Evolutionary conservation across 1,140 invertebrate genomes (phyloP).

Genomic region (Luehdorfia chinensis): DNA sequence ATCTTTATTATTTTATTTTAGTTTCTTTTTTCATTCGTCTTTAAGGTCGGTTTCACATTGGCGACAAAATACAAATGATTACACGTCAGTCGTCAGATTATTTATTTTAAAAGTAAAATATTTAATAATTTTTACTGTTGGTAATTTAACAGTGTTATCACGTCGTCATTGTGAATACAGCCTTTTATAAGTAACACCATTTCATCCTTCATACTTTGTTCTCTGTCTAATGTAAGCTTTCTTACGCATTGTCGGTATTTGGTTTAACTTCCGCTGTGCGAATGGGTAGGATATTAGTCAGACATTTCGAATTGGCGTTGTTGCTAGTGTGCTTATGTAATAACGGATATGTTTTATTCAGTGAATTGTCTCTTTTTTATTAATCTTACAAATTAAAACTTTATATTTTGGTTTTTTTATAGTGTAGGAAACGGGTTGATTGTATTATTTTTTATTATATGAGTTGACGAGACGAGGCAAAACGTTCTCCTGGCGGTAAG

Average conservation of each 20-base stretch:
- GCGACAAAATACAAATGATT: not conserved
- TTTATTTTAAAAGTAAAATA: too few species aligned
- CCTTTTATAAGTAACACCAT: not conserved
- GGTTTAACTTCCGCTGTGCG: slow-evolving; percentile 10
- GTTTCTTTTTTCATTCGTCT: slow-evolving; percentile 14
- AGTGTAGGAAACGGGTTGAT: not conserved
- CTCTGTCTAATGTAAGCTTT: not conserved
- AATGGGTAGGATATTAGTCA: slow-evolving; percentile 9
- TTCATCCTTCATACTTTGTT: too few species aligned
- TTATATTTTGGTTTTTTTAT: not conserved
- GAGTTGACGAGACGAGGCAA: not conserved
- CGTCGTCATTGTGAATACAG: not conserved
- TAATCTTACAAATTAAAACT: not conserved
- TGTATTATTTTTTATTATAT: not conserved
- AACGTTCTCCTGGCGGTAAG: too few species aligned
- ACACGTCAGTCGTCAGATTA: not conserved
- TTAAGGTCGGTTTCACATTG: slow-evolving; percentile 1
- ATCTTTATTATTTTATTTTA: slow-evolving; percentile 28
- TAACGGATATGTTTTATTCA: too few species aligned
- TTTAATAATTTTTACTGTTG: too few species aligned
- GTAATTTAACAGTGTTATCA: not conserved
- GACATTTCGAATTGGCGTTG: slow-evolving; percentile 1
- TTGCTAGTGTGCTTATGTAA: too few species aligned
- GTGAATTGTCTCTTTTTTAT: too few species aligned
- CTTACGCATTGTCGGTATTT: slow-evolving; percentile 2